These are phyloP conservation scores for Luperina testacea DNA, from an alignment of 2,888 invertebrate species.

Conservation along the genomic window DNA sequence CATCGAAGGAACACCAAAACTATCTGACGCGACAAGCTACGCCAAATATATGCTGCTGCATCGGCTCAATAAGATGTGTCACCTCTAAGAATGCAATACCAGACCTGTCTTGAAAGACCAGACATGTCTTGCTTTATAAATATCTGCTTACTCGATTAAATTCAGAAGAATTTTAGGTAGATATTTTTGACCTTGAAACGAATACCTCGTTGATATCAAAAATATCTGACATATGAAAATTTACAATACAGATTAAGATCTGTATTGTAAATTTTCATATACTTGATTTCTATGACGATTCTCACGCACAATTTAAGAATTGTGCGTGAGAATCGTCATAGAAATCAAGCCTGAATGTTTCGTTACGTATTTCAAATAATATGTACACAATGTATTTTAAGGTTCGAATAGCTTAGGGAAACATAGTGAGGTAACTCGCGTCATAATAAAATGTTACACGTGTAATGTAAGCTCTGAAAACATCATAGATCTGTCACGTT, in stretches of 20 bases:
- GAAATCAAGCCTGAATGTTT: conserved; percentile 8
- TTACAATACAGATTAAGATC: not conserved
- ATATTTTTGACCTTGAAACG: too few relatives aligned
- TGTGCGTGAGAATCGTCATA: conserved; percentile 15
- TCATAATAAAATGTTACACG: conserved; percentile 14
- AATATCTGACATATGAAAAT: not conserved
- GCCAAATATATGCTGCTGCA: not conserved
- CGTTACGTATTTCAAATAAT: conserved; percentile 9
- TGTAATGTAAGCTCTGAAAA: conserved; percentile 15
- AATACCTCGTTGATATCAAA: not conserved
- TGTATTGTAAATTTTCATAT: too few relatives aligned
- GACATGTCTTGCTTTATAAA: not conserved
- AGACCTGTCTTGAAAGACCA: not conserved
- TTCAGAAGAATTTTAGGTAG: not conserved
- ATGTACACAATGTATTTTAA: conserved; percentile 18
- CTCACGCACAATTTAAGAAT: too few relatives aligned
- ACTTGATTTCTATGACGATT: too few relatives aligned
- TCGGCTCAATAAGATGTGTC: not conserved
- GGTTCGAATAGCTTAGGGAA: conserved; percentile 24
- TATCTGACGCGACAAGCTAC: not conserved
- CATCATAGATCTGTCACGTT: conserved; percentile 9
- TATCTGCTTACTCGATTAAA: not conserved
- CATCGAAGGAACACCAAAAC: not conserved
- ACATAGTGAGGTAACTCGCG: conserved; percentile 24
- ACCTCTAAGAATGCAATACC: not conserved